Evolutionary conservation across 2,113 vertebrate genomes (phyloP).

Genomic region (Hyperopisus bebe): DNA sequence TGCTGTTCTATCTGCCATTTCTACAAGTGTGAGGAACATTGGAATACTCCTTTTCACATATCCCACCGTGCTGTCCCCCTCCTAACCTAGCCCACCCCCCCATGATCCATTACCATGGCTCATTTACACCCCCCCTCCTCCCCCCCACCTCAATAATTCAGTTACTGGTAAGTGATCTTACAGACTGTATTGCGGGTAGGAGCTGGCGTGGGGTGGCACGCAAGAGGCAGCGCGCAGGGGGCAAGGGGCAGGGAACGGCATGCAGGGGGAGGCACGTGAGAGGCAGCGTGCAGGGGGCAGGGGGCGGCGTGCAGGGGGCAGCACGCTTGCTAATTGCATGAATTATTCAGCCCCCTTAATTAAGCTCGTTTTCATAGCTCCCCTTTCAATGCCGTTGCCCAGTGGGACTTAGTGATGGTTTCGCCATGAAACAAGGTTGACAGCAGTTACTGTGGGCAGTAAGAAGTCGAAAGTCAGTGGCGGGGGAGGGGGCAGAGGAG

Average conservation of each 20-base stretch:
- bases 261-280: no score
- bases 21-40: background rate
- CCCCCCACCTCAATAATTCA: slow-evolving; percentile 30
- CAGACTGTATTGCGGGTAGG: slow-evolving; percentile 7
- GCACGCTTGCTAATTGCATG: background rate
- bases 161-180: slow-evolving; percentile 25
- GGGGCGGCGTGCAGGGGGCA: background rate
- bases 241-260: background rate
- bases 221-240: background rate
- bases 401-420: background rate
- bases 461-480: background rate
- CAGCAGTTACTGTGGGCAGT: background rate
- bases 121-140: slow-evolving; percentile 8
- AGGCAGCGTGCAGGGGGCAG: no score
- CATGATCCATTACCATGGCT: background rate
- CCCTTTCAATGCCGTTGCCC: background rate
- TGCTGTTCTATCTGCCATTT: background rate
- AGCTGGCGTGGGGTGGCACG: background rate
- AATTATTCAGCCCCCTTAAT: background rate
- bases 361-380: background rate
- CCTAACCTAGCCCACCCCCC: background rate
- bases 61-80: background rate
- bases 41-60: background rate
- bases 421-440: background rate
- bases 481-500: background rate